Evolutionary conservation across 2,113 vertebrate genomes (phyloP), one percentile per base, ranked within the genome.

Genomic region (Panthera tigris): DNA sequence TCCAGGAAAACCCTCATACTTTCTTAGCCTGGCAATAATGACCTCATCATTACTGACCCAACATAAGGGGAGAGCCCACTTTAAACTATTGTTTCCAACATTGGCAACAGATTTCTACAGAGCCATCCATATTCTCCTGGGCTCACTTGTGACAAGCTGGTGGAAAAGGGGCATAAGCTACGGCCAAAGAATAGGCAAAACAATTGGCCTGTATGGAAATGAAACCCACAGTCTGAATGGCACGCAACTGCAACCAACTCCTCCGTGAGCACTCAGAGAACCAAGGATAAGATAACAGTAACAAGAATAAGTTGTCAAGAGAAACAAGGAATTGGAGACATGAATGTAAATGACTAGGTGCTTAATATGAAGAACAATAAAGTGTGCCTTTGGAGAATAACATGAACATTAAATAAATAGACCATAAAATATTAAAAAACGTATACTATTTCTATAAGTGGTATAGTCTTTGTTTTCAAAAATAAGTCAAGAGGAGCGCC

Each of bases 381-480:
- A 92, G 31, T 68, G 36, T 41, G 39, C 10, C 45, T 83, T 90
- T 65, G 66, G 23, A 48, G 23, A 89, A 78, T 29, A 93, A 50
- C 23, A 74, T 33, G 68, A 31, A 61, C 45, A 66, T 79, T 61
- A 79, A 95, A 48, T 55, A 90, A 87, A 66, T 36, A 71, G 45
- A 57, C 50, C 14, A 52, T n/a, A 76, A 55, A 86, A 89, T 18
- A 57, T 8, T 36, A 5, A 36, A 84, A 85, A 68, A 63, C 13
- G 50, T 15, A 6, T 41, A 63, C 36, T 29, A 52, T 21, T 45
- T 65, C 48, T 63, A 15, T 86, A 7, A 36, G 90, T 80, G 68
- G n/a, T 45, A 61, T n/a, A 19, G 41, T 69, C 52, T 81, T 63
- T 68, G 29, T 88, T 97, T 95, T 88, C 71, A 83, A 94, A 95